These are phyloP conservation scores for Sebastes vulpes DNA, from an alignment of 2,797 vertebrate genomes.

Conservation along the genomic window DNA sequence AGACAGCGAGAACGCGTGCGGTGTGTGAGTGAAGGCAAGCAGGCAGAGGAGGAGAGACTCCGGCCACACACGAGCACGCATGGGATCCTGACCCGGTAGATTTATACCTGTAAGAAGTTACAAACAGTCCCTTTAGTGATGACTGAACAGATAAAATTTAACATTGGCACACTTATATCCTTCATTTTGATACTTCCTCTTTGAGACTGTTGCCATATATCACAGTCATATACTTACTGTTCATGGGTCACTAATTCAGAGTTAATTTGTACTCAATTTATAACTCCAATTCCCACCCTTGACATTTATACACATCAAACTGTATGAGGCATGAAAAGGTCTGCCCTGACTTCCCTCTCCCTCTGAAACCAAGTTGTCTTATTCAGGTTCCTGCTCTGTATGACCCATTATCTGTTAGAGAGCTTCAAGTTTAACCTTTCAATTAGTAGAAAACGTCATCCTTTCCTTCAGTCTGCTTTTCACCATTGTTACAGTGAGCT, in stretches of 20 bases:
- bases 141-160: not conserved
- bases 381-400: slow-evolving; percentile 8
- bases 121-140: too few species aligned
- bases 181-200: not conserved
- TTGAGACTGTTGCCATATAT: not conserved
- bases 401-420: slow-evolving; percentile 6
- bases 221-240: not conserved
- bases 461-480: not conserved
- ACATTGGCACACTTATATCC: not conserved
- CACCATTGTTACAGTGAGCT: not conserved
- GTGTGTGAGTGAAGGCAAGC: too few species aligned
- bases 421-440: slow-evolving; percentile 36
- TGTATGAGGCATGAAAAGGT: slow-evolving; percentile 17
- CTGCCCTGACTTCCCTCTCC: not conserved
- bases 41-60: too few species aligned
- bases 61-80: too few species aligned
- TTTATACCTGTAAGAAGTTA: too few species aligned
- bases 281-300: not conserved
- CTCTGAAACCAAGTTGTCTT: slow-evolving; percentile 6
- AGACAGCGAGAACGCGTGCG: too few species aligned
- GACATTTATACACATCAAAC: slow-evolving; percentile 26
- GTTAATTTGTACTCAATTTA: not conserved
- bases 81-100: too few species aligned
- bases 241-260: slow-evolving; percentile 15
- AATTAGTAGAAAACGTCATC: not conserved